Base-by-base conservation (phyloP, 2,888 invertebrate species). In the Cerastis leucographa region DNA sequence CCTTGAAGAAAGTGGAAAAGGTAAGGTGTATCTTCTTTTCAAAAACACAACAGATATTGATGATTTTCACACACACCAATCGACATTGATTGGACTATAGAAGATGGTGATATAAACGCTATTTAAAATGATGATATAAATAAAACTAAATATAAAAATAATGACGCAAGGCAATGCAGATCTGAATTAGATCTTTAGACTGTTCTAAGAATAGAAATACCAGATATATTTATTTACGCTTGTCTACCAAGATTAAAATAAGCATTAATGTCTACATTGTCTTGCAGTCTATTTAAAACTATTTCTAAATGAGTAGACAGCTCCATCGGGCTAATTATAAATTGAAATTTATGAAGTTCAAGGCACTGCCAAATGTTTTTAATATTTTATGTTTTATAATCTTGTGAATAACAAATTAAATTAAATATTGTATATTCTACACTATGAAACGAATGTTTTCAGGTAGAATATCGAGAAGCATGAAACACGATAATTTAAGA, bases 1-100 rank as follows among this genome's bases (percentile, higher is more conserved):
- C 98, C 66, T 97, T 99, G 89, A 99, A 99, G 96, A 99, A 99
- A 97, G 99, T 99, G 81, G 99, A 99, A 97, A 98, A 98, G 98
- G 99, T 99, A 98, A 97, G 97, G 94, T 84, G 85, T 76, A 73
- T 74, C 59, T 76, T 80, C 68, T 76, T 56, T 70, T 67, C 44
- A 70, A 59, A 54, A 40, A 61, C 19, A 66, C 40, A 71, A 75
- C 62, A 72, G 51, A 7, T 59, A 40, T 65, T 77, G 61, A 69
- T 76, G 69, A 79, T 51, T 46, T 46, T 70, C 25, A 71, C 42
- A 71, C 42, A 51, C 5, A 64, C 40, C 70, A 76, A 74, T 46
- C 49, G 19, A 17, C 22, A 44, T 49, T 62, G n/a, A 70, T 74
- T 78, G 70, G 56, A 74, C 44, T 72, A 66, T 78, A 81, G 89